Conservation (phyloP, 2,113 vertebrate genomes). For the Dasyurus viverrinus region DNA sequence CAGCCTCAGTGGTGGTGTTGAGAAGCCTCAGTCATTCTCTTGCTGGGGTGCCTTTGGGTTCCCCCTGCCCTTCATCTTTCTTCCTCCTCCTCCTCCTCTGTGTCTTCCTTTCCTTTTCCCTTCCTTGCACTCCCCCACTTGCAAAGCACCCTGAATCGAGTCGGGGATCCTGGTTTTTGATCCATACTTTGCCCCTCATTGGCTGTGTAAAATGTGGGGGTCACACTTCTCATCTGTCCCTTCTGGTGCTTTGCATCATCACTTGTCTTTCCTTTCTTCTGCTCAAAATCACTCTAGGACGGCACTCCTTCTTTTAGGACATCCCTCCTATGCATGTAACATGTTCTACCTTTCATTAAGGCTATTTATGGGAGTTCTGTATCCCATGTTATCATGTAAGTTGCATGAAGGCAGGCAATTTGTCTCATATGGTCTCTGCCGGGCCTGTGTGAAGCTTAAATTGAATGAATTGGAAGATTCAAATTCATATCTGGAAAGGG, state of each 20-base stretch:
- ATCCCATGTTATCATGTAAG: not conserved
- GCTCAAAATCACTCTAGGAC: too few species aligned
- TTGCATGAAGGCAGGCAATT: not conserved
- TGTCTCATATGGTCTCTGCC: not conserved
- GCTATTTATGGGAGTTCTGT: not conserved
- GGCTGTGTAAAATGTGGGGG: too few species aligned
- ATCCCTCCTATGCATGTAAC: not conserved
- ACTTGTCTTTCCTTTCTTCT: not conserved
- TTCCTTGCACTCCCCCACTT: not conserved
- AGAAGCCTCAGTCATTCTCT: not conserved
- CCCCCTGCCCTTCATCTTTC: not conserved
- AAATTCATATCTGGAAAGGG: not conserved
- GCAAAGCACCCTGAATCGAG: not conserved
- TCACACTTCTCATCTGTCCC: not conserved
- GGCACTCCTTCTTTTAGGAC: not conserved
- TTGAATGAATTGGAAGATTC: not conserved
- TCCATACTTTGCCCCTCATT: not conserved
- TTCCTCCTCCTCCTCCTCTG: not conserved
- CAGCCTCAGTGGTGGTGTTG: accelerated
- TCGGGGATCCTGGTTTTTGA: not conserved
- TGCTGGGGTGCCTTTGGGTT: not conserved
- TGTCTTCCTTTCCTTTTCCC: not conserved
- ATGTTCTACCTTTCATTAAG: not conserved
- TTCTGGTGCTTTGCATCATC: not conserved
- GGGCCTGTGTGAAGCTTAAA: not conserved